Evolutionary conservation across 1,140 invertebrate genomes (phyloP).

Genomic region (Galleria mellonella): DNA sequence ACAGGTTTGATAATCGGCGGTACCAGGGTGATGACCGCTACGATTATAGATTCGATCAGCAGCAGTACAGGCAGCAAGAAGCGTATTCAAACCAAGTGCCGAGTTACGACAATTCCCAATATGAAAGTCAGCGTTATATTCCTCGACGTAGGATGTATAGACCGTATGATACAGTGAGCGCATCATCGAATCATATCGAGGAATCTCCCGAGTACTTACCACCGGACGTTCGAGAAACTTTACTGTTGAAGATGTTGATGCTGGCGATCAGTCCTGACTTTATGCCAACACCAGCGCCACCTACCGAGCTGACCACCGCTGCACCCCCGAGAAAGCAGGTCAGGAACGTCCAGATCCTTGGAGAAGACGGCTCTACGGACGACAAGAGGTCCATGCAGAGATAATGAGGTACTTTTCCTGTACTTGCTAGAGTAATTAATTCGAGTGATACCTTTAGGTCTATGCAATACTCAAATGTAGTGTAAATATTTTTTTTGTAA

Average conservation of each 20-base stretch:
- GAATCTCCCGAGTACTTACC: conserved; percentile 78
- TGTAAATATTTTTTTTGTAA: conserved; percentile 33
- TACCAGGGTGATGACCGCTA: conserved; percentile 54
- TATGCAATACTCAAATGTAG: conserved; percentile 27
- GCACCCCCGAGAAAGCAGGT: conserved; percentile 69
- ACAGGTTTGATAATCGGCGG: conserved; percentile 37
- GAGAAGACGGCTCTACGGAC: conserved; percentile 64
- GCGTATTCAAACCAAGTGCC: conserved; percentile 50
- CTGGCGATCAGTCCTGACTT: conserved; percentile 80
- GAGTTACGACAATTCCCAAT: conserved; percentile 54
- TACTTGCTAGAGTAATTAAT: conserved; percentile 11
- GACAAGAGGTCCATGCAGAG: conserved; percentile 31
- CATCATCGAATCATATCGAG: conserved; percentile 71
- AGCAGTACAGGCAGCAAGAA: conserved; percentile 50
- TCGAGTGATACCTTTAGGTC: conserved; percentile 6
- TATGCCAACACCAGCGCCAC: conserved; percentile 52
- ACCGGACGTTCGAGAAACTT: conserved; percentile 79
- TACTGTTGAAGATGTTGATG: conserved; percentile 81
- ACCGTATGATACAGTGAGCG: conserved; percentile 51
- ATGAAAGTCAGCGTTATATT: conserved; percentile 64
- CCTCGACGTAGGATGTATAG: conserved; percentile 55
- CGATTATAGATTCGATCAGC: conserved; percentile 51
- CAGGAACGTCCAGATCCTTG: conserved; percentile 77
- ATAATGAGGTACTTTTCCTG: conserved; percentile 25
- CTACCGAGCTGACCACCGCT: conserved; percentile 55